Evolutionary conservation across 2,888 invertebrate genomes (phyloP), one percentile per base, ranked within the genome.

Genomic region (Watsonalla cultraria): DNA sequence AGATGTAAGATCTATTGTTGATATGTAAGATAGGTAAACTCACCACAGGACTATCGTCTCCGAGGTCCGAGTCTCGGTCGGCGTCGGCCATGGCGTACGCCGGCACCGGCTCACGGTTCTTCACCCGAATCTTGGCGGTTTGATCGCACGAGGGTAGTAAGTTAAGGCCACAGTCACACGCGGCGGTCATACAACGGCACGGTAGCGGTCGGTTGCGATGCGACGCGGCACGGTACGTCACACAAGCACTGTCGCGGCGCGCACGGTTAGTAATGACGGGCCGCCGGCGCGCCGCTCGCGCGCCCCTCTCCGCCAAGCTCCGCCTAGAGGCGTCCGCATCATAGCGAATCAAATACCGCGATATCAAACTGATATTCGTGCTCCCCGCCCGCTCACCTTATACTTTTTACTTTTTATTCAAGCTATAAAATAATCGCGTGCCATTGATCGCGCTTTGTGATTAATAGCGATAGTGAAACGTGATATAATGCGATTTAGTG

Each of bases 91-190:
- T 95, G 90, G 94, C 94, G 93, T 95, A 95, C 92, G 95, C 94
- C 92, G 95, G 95, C 88, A 95, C 93, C 91, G 96, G 96, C 83
- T 95, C 95, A 92, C 95, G 94, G 86, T 96, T 96, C 94, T 96
- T 96, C 90, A 95, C 95, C 93, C 96, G 94, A 96, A 96, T 96
- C 93, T 96, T 96, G 95, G 90, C 92, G 90, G 86, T 74, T 82
- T 68, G 56, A 57, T 52, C 65, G 66, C 77, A 82, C 83, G 80
- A 71, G 70, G 65, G 66, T 73, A 60, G 70, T 72, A 78, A 82
- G 71, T 33, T 33, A 24, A 67, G 62, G 80, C 79, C 82, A 72
- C 78, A 70, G 69, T 78, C 86, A 81, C 86, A 72, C 83, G 77
- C 79, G 74, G 64, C 74, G 74, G 66, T 77, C 80, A 81, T 80